Percentiles rank a stretch among this genome's conserved stretches.
Conservation (phyloP, 2,888 invertebrate genomes). For the Drosophila gaucha region DNA sequence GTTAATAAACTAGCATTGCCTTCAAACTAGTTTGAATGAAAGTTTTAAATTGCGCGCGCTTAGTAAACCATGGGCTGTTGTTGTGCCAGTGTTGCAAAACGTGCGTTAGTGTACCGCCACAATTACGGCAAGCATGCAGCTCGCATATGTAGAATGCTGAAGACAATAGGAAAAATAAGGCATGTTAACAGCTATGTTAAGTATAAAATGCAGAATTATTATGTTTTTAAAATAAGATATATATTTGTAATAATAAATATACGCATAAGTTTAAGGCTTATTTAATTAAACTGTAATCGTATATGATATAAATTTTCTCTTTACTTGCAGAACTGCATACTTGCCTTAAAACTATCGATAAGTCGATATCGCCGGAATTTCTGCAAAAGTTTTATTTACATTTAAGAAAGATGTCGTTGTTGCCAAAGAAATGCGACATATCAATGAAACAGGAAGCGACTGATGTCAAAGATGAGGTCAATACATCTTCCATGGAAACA, state of each 20-base stretch:
- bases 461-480: not conserved
- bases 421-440: not conserved
- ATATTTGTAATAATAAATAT: not conserved
- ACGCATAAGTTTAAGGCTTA: not conserved
- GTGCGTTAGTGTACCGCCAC: not conserved
- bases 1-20: too few relatives aligned
- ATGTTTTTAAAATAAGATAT: not conserved
- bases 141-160: too few relatives aligned
- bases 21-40: too few relatives aligned
- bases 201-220: not conserved
- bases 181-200: not conserved
- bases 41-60: constrained; percentile 32
- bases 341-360: constrained; percentile 9
- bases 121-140: not conserved
- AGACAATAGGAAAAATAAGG: too few relatives aligned
- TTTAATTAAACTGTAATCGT: too few relatives aligned
- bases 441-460: not conserved
- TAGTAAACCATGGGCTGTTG: not conserved
- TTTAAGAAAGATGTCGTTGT: constrained; percentile 16
- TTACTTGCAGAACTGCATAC: constrained; percentile 6
- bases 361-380: not conserved
- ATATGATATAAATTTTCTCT: too few relatives aligned
- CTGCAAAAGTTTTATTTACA: constrained; percentile 25
- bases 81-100: constrained; percentile 3
- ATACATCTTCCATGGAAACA: not conserved